Percentiles rank a stretch among this genome's conserved stretches.
Evolutionary conservation across 2,113 vertebrate genomes (phyloP).

Genomic region (Oceanites oceanicus): DNA sequence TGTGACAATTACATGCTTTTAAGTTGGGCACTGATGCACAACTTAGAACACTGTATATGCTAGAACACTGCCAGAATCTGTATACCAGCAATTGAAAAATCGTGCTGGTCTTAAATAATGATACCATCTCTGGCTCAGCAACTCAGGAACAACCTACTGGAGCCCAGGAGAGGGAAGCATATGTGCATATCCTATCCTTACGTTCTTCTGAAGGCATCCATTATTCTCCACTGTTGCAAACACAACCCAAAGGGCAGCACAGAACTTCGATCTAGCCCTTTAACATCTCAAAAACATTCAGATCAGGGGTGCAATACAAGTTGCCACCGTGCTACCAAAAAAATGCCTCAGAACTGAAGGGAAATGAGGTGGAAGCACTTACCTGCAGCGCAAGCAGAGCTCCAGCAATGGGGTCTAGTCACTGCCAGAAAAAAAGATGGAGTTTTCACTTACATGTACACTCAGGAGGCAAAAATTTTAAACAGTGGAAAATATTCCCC

Average conservation of each 20-base stretch:
- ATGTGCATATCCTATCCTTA: background rate
- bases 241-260: background rate
- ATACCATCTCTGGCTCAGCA: background rate
- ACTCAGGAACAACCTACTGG: background rate
- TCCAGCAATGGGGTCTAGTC: background rate
- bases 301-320: background rate
- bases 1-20: background rate
- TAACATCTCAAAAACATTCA: background rate
- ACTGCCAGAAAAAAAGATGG: background rate
- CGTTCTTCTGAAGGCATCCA: background rate
- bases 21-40: background rate
- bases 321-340: background rate
- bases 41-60: no score
- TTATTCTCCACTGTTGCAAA: background rate
- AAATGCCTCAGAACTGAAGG: background rate
- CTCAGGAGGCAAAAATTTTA: background rate
- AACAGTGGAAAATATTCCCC: background rate
- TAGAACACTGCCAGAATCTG: constrained; percentile 1
- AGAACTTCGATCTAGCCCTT: background rate
- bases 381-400: background rate
- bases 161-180: background rate
- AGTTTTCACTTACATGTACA: background rate
- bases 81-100: background rate
- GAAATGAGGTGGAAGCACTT: background rate
- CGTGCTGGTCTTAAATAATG: background rate